phyloP scores from a whole-genome alignment of 2,797 vertebrate genomes.

The Poeciliopsis gracilis region DNA sequence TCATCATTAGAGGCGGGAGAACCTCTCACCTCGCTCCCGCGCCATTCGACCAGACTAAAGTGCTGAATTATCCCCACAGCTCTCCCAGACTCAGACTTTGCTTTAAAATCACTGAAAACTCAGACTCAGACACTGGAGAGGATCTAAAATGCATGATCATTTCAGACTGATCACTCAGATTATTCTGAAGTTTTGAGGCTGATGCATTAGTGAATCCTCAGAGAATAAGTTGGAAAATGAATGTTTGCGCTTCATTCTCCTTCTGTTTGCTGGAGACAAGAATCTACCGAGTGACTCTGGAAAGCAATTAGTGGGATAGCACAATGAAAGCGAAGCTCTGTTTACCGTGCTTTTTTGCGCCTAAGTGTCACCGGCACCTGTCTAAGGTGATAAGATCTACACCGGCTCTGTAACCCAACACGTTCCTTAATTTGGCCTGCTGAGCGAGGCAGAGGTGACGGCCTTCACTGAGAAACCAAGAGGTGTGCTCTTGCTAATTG shows the following conservation, averaged over 20 bases:
- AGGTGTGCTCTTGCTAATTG: constrained; percentile 66
- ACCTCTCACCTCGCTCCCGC: constrained; percentile 38
- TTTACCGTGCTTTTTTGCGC: constrained; percentile 17
- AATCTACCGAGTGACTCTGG: constrained; percentile 30
- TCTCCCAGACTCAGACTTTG: neutral
- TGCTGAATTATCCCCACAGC: constrained; percentile 31
- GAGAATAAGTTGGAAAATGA: constrained; percentile 30
- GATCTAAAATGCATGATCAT: constrained; percentile 5
- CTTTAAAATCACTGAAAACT: constrained; percentile 7
- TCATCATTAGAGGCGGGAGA: constrained; percentile 26
- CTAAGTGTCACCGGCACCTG: constrained; percentile 11
- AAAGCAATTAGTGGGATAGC: constrained; percentile 33
- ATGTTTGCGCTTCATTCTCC: constrained; percentile 48
- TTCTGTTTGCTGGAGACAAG: constrained; percentile 55
- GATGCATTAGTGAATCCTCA: constrained; percentile 1
- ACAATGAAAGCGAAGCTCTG: constrained; percentile 1
- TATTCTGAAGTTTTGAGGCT: constrained; percentile 5
- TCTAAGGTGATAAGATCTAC: constrained; percentile 32
- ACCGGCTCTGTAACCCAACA: constrained; percentile 43
- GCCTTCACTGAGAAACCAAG: constrained; percentile 30
- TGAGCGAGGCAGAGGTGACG: constrained; percentile 33
- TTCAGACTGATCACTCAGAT: constrained; percentile 10
- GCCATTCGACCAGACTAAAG: constrained; percentile 19
- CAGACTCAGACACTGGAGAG: constrained; percentile 9
- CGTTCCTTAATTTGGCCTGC: constrained; percentile 46